phyloP scores from a whole-genome alignment of 2,797 vertebrate species.

The Anguilla pacifica region DNA sequence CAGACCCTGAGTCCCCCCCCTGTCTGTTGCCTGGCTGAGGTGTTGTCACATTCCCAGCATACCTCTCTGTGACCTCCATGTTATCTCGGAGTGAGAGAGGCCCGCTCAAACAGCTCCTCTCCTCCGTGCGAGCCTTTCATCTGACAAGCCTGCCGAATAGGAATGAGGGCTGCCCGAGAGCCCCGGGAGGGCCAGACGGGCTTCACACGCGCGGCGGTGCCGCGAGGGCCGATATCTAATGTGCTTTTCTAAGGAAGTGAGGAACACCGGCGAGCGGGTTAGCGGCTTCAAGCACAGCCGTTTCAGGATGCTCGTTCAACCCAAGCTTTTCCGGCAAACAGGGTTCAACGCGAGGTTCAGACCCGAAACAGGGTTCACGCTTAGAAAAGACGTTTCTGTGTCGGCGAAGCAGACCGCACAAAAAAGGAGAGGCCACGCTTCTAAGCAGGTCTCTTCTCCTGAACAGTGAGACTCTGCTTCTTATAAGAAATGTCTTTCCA shows the following conservation, averaged over 20 bases:
- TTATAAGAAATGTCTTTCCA: background rate
- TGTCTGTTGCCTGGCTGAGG: background rate
- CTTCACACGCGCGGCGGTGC: background rate
- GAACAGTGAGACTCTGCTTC: background rate
- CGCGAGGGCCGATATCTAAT: background rate
- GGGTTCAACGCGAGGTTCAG: background rate
- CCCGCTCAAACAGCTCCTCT: conserved; percentile 18
- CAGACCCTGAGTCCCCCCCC: background rate
- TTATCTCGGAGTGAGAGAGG: conserved; percentile 24
- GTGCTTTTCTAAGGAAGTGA: background rate
- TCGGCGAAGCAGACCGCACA: background rate
- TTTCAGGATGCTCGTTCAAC: background rate
- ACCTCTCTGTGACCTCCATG: conserved; percentile 37
- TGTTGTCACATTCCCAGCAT: conserved; percentile 41
- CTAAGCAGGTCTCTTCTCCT: background rate
- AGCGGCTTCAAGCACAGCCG: background rate
- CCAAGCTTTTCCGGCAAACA: background rate
- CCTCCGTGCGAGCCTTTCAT: background rate
- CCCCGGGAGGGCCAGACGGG: background rate
- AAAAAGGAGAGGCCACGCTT: background rate
- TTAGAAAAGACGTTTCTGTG: background rate
- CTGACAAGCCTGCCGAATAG: background rate
- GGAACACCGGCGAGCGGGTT: background rate
- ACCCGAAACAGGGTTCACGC: background rate
- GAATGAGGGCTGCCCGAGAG: background rate